Percentiles rank a stretch among this genome's conserved stretches.
These are phyloP conservation scores for Leptinotarsa lineolata DNA, from an alignment of 1,140 invertebrate species.

Conservation along the genomic window DNA sequence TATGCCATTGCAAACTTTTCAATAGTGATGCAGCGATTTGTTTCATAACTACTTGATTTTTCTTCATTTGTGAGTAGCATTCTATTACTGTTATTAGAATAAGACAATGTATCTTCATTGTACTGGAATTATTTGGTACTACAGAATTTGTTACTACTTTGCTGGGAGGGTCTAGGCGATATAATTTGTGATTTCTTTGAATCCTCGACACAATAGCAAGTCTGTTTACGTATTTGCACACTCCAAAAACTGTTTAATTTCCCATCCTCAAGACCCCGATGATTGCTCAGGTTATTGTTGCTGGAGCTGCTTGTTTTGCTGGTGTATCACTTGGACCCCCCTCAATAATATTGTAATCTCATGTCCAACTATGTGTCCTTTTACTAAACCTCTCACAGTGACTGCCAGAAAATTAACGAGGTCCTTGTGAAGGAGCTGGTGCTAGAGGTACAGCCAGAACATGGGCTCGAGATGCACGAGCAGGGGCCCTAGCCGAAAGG, in stretches of 20 bases:
- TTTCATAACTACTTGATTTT: too few relatives aligned
- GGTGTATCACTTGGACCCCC: constrained; percentile 63
- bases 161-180: constrained; percentile 9
- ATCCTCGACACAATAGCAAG: constrained; percentile 85
- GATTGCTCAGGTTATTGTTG: constrained; percentile 57
- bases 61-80: too few relatives aligned
- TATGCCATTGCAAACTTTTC: too few relatives aligned
- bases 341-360: constrained; percentile 68
- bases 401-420: constrained; percentile 81
- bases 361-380: constrained; percentile 84
- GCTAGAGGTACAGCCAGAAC: constrained; percentile 59
- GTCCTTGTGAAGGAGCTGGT: constrained; percentile 67
- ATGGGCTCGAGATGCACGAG: constrained; percentile 58
- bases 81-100: too few relatives aligned
- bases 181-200: constrained; percentile 89
- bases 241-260: constrained; percentile 86
- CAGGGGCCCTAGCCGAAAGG: constrained; percentile 58
- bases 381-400: constrained; percentile 84
- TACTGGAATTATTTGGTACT: constrained; percentile 4
- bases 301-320: constrained; percentile 42
- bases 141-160: constrained; percentile 19
- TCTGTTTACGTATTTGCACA: constrained; percentile 85
- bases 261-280: constrained; percentile 80
- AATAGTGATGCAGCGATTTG: too few relatives aligned
- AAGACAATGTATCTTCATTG: too few relatives aligned